phyloP scores from a whole-genome alignment of 92 coral and sea anemone genomes.

The Phenganax stokvisi region DNA sequence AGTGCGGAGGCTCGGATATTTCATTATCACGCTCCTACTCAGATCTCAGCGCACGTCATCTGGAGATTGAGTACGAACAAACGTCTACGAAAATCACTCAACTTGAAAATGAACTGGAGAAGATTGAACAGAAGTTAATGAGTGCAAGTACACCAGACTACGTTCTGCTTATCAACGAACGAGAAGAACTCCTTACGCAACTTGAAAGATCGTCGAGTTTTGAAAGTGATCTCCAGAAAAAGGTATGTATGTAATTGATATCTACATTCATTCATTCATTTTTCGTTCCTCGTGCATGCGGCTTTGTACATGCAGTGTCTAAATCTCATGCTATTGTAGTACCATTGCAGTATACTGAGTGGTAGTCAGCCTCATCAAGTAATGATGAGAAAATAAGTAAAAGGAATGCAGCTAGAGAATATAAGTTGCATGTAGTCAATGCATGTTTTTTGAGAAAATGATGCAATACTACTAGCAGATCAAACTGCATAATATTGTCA shows the following conservation, averaged over 20 bases:
- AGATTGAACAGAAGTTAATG: conserved; percentile 36
- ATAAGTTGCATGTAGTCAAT: no score
- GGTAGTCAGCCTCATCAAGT: no score
- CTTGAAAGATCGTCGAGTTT: conserved; percentile 35
- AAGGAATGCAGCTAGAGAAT: no score
- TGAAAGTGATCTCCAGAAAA: conserved; percentile 20
- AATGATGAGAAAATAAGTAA: no score
- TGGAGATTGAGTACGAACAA: conserved; percentile 33
- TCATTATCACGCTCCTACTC: conserved; percentile 27
- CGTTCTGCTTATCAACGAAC: conserved; percentile 27
- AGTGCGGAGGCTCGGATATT: conserved; percentile 29
- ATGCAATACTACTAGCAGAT: no score
- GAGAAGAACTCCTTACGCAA: conserved; percentile 35
- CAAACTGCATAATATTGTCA: no score
- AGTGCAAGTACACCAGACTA: conserved; percentile 31
- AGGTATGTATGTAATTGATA: conserved; percentile 10
- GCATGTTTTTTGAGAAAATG: no score
- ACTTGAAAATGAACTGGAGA: conserved; percentile 36
- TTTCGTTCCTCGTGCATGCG: background rate
- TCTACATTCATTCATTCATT: no score
- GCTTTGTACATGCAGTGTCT: background rate
- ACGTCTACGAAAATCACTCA: conserved; percentile 23
- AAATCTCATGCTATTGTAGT: background rate
- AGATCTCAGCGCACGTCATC: conserved; percentile 27
- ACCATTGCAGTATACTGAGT: no score